Base-by-base conservation (phyloP, 2,888 invertebrate species). In the Cephus runcator region DNA sequence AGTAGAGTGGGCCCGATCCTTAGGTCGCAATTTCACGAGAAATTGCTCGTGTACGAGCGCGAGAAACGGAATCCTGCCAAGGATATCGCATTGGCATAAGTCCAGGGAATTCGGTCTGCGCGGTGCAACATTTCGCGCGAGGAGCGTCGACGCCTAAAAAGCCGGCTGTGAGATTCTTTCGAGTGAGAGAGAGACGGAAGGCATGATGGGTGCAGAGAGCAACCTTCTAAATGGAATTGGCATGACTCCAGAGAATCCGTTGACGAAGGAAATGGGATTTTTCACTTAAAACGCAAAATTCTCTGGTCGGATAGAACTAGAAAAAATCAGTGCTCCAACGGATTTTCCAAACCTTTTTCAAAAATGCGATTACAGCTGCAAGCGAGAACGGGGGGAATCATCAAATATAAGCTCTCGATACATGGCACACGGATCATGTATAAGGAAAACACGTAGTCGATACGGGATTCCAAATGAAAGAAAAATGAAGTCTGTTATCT, bases 201-300 rank as follows among this genome's bases (percentile, higher is more conserved):
- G 23, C 34, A 74, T 23, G 75, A 77, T 77, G 77, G 76, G 80
- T 78, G 77, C 75, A 73, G 76, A 69, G 80, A 81, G 79, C 76
- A 79, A 79, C 79, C 77, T 76, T 85, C 85, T 87, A 84, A 83
- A 83, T 87, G 85, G 84, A 87, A 86, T 85, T 86, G 86, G 84
- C 84, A 75, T 31, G 31, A 77, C 33, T 85, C 86, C 87, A 87
- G 82, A 75, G 82, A 82, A 81, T 81, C 73, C 83, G 84, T 85
- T 84, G 31, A 81, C 82, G 82, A 33, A 69, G 83, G 84, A 85
- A 83, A 84, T 84, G 79, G 84, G 85, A 87, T 87, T 86, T 87
- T 87, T 86, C 84, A 87, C 85, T 83, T 83, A 83, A 81, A 85
- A 86, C 84, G 85, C 82, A 80, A 77, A 82, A 84, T 81, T 81